phyloP scores from a whole-genome alignment of 2,113 vertebrate species.

The Oncorhynchus keta region DNA sequence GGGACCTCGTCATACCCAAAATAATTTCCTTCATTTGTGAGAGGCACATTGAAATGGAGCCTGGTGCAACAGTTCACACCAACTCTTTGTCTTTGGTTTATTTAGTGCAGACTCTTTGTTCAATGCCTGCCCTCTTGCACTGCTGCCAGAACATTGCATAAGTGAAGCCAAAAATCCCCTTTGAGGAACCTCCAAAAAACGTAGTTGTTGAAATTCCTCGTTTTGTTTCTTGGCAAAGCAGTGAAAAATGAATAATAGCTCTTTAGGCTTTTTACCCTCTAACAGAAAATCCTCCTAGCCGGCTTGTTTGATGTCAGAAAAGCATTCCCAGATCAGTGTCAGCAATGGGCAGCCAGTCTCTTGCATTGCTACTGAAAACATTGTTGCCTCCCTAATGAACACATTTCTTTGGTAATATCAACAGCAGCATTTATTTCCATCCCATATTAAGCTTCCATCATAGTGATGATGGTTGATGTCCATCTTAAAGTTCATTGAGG shows the following conservation, averaged over 20 bases:
- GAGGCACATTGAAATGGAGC: constrained; percentile 38
- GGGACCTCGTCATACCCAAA: constrained; percentile 53
- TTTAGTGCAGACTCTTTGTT: constrained; percentile 35
- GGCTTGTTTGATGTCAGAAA: neutral
- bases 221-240: constrained; percentile 16
- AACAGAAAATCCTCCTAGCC: neutral
- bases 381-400: neutral
- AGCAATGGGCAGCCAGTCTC: neutral
- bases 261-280: neutral
- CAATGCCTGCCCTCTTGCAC: neutral
- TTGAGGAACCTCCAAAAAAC: constrained; percentile 16
- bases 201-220: constrained; percentile 14
- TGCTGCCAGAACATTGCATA: constrained; percentile 31
- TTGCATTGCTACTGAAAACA: neutral
- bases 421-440: neutral
- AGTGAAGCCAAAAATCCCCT: constrained; percentile 24
- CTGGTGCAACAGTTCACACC: constrained; percentile 55
- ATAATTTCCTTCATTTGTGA: constrained; percentile 69
- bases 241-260: neutral
- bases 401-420: neutral
- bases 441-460: no score
- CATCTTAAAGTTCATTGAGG: neutral
- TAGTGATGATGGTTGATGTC: neutral
- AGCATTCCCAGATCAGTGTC: neutral
- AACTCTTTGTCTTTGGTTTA: constrained; percentile 49